These are phyloP conservation scores for Clamator glandarius DNA, from an alignment of 2,797 vertebrate genomes.

Conservation along the genomic window DNA sequence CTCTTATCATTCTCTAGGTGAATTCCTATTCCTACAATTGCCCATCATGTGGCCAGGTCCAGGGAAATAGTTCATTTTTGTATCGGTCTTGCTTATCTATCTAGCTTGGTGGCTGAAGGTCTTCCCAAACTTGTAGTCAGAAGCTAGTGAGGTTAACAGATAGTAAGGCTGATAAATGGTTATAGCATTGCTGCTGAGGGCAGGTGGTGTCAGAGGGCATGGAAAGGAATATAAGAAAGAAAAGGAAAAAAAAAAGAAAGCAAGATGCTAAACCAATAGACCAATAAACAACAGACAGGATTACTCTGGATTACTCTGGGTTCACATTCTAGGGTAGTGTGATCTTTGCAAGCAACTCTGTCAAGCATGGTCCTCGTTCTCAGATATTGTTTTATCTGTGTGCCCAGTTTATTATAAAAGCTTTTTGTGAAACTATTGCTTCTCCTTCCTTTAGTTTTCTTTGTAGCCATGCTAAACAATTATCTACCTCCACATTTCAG, in stretches of 20 bases:
- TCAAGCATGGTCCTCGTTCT: accelerated
- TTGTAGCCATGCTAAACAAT: neutral
- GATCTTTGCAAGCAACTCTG: neutral
- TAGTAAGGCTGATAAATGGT: neutral
- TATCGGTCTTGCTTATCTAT: neutral
- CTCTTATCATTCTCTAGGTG: accelerated
- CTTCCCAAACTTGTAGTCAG: neutral
- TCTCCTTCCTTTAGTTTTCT: neutral
- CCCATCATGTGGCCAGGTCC: neutral
- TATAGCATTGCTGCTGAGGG: neutral
- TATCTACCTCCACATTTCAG: neutral
- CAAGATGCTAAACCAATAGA: neutral
- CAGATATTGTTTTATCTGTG: neutral
- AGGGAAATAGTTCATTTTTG: neutral
- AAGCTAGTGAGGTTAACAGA: neutral
- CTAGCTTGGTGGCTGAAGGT: neutral
- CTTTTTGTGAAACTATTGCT: neutral
- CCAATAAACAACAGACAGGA: neutral
- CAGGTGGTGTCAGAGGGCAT: too few relatives aligned
- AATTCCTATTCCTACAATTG: neutral
- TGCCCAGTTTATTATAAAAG: accelerated
- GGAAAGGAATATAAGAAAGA: neutral
- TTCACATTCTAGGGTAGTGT: neutral
- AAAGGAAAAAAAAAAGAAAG: neutral
- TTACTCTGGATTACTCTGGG: neutral